Percentiles rank a stretch among this genome's conserved stretches.
Evolutionary conservation across 53 echinoderm and acorn worm genomes (phyloP).

Genomic region (Astropecten irregularis): DNA sequence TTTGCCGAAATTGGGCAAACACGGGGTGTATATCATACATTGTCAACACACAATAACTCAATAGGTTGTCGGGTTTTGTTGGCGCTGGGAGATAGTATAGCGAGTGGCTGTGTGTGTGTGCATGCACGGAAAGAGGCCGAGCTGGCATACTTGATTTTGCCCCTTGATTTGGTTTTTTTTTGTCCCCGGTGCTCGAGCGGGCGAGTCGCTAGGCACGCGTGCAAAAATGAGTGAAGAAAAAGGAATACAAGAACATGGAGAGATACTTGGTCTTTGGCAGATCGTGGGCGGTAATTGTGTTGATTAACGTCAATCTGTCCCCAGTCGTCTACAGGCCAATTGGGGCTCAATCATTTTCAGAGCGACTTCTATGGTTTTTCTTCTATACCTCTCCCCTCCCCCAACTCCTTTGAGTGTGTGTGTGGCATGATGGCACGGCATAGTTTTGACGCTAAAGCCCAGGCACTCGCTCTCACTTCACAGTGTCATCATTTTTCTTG

Average conservation of each 20-base stretch:
- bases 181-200: too few species aligned
- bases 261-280: neutral
- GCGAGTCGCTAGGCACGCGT: too few species aligned
- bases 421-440: too few species aligned
- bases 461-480: too few species aligned
- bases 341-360: constrained; percentile 27
- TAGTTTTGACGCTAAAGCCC: neutral
- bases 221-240: too few species aligned
- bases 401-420: neutral
- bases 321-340: constrained; percentile 29
- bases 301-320: constrained; percentile 56
- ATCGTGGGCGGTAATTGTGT: constrained; percentile 40
- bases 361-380: constrained; percentile 8
- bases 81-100: too few species aligned
- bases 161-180: too few species aligned
- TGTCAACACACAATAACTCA: constrained; percentile 51
- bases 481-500: too few species aligned
- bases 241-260: too few species aligned
- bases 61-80: constrained; percentile 9
- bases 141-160: too few species aligned
- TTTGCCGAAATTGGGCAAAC: constrained; percentile 58
- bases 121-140: too few species aligned
- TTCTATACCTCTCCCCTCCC: neutral
- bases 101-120: too few species aligned
- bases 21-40: constrained; percentile 46